phyloP scores from a whole-genome alignment of 2,888 invertebrate species.

The Apodemia hepburni region DNA sequence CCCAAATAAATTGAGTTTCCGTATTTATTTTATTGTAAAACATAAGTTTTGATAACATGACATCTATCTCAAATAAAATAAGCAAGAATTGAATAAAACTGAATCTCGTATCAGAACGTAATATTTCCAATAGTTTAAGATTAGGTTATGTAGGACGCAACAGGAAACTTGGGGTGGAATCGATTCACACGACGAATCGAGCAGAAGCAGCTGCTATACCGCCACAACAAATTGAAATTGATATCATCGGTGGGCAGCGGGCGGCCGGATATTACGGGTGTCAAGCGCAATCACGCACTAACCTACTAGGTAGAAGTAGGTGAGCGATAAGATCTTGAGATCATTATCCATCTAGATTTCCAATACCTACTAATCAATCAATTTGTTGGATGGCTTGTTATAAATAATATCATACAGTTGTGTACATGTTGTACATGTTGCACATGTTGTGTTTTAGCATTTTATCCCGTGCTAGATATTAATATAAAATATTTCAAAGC shows the following conservation, averaged over 20 bases:
- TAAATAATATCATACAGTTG: no score
- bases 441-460: no score
- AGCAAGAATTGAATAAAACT: constrained; percentile 38
- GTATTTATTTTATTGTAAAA: not conserved
- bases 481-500: no score
- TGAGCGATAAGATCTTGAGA: constrained; percentile 28
- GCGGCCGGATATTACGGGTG: constrained; percentile 75
- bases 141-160: constrained; percentile 68
- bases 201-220: constrained; percentile 65
- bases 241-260: constrained; percentile 73
- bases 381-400: constrained; percentile 35
- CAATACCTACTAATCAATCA: constrained; percentile 34
- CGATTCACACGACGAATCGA: constrained; percentile 70
- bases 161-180: constrained; percentile 72
- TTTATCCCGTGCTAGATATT: no score
- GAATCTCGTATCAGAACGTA: constrained; percentile 22
- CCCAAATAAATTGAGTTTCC: not conserved
- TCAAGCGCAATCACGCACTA: constrained; percentile 72
- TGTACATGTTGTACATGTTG: no score
- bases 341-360: constrained; percentile 16
- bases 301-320: constrained; percentile 16
- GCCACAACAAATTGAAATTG: constrained; percentile 78
- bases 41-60: constrained; percentile 1
- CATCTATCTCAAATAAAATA: constrained; percentile 1
- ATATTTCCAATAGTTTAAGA: constrained; percentile 55